Evolutionary conservation across 2,888 invertebrate genomes (phyloP), one percentile per base, ranked within the genome.

Genomic region (Eristalis tenax): DNA sequence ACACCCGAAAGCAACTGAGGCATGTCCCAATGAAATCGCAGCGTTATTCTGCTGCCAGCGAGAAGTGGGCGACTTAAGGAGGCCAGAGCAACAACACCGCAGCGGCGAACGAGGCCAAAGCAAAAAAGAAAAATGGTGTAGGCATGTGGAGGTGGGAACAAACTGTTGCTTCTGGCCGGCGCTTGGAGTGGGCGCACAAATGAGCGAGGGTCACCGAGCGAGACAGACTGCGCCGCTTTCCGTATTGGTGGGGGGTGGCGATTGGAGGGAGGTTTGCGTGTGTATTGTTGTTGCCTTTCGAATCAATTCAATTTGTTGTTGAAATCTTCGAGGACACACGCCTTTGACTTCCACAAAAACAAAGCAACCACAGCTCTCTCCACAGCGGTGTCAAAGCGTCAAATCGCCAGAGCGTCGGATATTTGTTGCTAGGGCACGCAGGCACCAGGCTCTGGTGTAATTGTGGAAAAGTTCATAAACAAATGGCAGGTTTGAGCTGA

Each of bases 121-220:
- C 32, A 64, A 74, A 76, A 83, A 87, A 83, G 69, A 87, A 87
- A 87, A 87, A 83, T 87, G 87, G 83, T 79, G 87, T 80, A 80
- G 83, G 79, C 83, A 80, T 83, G 83, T 80, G 87, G 83, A 87
- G 87, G 87, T 87, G 87, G 87, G 79, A 83, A 87, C 87, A 83
- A 86, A 76, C 87, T 87, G 87, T 87, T 87, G 87, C 83, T 83
- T 83, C 66, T 69, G n/a, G 28, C 13, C 32, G 38, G 18, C 23
- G 23, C 28, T 15, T 59, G 83, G 86, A 86, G 86, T 86, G 82
- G 86, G 86, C 83, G 86, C 83, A 66, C 23, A 71, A 75, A 59
- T 38, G 76, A 76, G 79, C 74, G 40, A 79, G 68, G 26, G 63
- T 15, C 8, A 11, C 22, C 61, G 75, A 87, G 79, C 59, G 79